Base-by-base conservation (phyloP, 2,113 vertebrate genomes). In the Martes martes region DNA sequence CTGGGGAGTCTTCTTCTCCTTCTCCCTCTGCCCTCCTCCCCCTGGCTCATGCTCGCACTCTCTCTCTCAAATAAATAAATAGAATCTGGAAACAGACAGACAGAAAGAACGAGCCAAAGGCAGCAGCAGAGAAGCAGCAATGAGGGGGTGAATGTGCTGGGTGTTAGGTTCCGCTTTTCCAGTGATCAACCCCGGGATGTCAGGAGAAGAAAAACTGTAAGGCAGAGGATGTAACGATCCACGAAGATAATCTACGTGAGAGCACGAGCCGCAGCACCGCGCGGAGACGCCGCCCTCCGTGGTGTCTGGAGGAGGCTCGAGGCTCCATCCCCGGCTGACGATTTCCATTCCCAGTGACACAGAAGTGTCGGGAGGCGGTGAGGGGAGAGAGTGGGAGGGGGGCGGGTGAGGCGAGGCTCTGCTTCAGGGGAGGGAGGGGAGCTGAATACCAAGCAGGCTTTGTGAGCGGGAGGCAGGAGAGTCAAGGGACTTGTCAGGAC, bases 341-440 rank as follows among this genome's bases (percentile, higher is more conserved):
- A 79, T 36, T 79, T 80, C 91, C 85, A 84, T 36, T 89, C 74
- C 82, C 1, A 0, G 73, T 73, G 69, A 93, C 92, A 96, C 73
- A n/a, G 82, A 87, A 67, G 73, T 47, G 85, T 59, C 0, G 4
- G 81, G 93, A 94, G 96, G 24, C 6, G 0, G 74, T 26, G 28
- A 7, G 13, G 67, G 73, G 76, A 26, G 89, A 26, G 80, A 24
- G 96, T 97, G 92, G 98, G 97, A 94, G 96, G 83, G 71, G 90
- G 97, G 96, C 21, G 63, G 97, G 95, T 79, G 86, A 94, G 76
- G 84, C 74, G 96, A 42, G 1, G 33, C 87, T 81, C 80, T 21
- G 69, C 83, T 50, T 65, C 36, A 21, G 1, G 33, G 67, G 24
- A 7, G 59, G 55, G 71, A 69, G 65, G 42, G 59, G 55, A 61